Evolutionary conservation across 2,888 invertebrate species (phyloP).

Genomic region (Caenorhabditis angaria): DNA sequence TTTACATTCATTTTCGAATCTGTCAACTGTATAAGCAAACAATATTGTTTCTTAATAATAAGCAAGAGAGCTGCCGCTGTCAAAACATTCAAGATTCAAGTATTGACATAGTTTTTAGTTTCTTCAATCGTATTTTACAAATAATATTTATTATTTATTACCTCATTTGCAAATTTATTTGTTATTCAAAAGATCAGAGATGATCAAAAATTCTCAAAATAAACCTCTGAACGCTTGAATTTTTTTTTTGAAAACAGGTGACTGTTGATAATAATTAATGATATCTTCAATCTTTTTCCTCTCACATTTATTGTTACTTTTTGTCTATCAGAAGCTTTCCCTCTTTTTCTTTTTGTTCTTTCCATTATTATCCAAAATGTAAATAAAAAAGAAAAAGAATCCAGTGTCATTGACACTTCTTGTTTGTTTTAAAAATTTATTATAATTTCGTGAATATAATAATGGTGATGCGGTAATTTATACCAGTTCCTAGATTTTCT

Average conservation of each 20-base stretch:
- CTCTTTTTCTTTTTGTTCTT: neutral
- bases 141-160: neutral
- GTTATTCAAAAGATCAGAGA: neutral
- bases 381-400: neutral
- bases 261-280: slow-evolving; percentile 4
- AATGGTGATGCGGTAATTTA: slow-evolving; percentile 4
- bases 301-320: neutral
- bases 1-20: too few relatives aligned
- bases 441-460: neutral
- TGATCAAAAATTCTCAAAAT: neutral
- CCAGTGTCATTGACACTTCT: slow-evolving; percentile 1
- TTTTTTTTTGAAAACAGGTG: neutral
- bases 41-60: slow-evolving; percentile 13
- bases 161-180: neutral
- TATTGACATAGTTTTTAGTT: slow-evolving; percentile 3
- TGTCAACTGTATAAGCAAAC: slow-evolving; percentile 5
- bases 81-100: slow-evolving; percentile 10
- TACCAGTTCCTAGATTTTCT: neutral
- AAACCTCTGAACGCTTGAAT: neutral
- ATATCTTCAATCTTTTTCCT: neutral
- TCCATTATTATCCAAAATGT: neutral
- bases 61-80: slow-evolving; percentile 19
- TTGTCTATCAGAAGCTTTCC: slow-evolving; percentile 6
- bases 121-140: neutral
- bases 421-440: slow-evolving; percentile 4